These are phyloP conservation scores for Dioctria linearis DNA, from an alignment of 2,888 invertebrate genomes.

Conservation along the genomic window DNA sequence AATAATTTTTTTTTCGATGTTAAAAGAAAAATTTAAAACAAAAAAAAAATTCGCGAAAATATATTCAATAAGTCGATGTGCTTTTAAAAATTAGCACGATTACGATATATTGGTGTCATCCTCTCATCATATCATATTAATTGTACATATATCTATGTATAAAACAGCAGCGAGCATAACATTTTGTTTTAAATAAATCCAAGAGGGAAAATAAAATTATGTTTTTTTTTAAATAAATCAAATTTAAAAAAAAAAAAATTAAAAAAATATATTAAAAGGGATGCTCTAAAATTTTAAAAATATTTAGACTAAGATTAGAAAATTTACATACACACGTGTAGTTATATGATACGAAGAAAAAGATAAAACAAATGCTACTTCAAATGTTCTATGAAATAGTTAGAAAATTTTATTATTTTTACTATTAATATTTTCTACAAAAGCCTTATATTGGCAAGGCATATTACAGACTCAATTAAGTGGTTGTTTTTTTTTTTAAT, in stretches of 20 bases:
- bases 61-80: slow-evolving; percentile 7
- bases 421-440: too few relatives aligned
- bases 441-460: too few relatives aligned
- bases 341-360: background rate
- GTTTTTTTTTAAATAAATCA: slow-evolving; percentile 29
- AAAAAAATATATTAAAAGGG: slow-evolving; percentile 8
- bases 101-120: slow-evolving; percentile 43
- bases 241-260: background rate
- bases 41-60: background rate
- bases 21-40: background rate
- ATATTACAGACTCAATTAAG: too few relatives aligned
- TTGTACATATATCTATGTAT: slow-evolving; percentile 5
- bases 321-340: background rate
- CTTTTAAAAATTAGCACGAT: slow-evolving; percentile 18
- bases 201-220: slow-evolving; percentile 8
- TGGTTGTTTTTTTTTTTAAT: too few relatives aligned
- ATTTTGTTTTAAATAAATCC: slow-evolving; percentile 30
- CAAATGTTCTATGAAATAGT: too few relatives aligned
- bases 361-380: too few relatives aligned
- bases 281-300: slow-evolving; percentile 22
- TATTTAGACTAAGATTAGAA: slow-evolving; percentile 3
- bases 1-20: background rate
- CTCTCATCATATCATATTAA: slow-evolving; percentile 43
- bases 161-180: slow-evolving; percentile 42
- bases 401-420: too few relatives aligned